Evolutionary conservation across 2,797 vertebrate genomes (phyloP).

Genomic region (Gallirallus australis): DNA sequence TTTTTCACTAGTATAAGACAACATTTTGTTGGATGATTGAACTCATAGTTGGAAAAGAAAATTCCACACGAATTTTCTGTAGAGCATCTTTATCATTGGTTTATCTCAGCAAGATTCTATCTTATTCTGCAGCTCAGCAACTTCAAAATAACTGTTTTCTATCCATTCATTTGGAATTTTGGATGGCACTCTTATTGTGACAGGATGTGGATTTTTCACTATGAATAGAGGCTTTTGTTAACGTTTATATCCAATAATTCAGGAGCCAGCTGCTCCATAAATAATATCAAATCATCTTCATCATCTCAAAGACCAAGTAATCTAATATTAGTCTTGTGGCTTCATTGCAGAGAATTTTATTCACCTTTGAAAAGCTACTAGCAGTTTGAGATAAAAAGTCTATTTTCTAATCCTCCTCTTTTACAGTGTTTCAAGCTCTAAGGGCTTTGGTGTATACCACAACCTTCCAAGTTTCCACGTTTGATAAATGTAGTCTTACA

Average conservation of each 20-base stretch:
- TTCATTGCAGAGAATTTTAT: conserved; percentile 10
- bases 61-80: not conserved
- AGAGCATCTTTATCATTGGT: not conserved
- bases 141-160: conserved; percentile 49
- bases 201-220: not conserved
- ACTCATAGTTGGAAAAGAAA: not conserved
- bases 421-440: not conserved
- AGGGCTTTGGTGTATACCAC: not conserved
- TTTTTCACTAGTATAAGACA: not conserved
- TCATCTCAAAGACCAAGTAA: conserved; percentile 23
- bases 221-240: conserved; percentile 25
- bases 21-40: not conserved
- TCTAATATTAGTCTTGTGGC: not conserved
- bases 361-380: not conserved
- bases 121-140: not conserved
- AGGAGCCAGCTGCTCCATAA: conserved; percentile 31
- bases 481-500: not conserved
- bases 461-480: not conserved
- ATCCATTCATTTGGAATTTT: conserved; percentile 16
- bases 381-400: not conserved
- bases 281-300: conserved; percentile 30
- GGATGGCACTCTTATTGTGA: conserved; percentile 7
- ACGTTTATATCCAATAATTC: conserved; percentile 20
- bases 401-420: not conserved
- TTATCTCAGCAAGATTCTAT: not conserved